Evolutionary conservation across 2,113 vertebrate genomes (phyloP), one percentile per base, ranked within the genome.

Genomic region (Dipodomys stephensi): DNA sequence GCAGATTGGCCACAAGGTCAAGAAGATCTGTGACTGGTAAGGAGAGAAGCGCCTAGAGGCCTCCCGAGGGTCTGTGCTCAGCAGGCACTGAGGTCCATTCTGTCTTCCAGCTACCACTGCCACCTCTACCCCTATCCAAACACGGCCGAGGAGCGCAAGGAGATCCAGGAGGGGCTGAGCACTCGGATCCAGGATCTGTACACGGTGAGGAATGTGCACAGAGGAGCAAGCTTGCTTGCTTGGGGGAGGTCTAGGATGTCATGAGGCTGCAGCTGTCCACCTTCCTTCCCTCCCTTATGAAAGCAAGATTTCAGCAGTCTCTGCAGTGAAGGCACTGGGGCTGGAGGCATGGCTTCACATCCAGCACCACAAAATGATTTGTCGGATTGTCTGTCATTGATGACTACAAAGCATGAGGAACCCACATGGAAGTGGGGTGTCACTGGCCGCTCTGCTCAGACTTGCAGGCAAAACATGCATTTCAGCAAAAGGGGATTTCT

Each of bases 11-110:
- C 99, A 99, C 96, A 99, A 99, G 97, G 99, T 99, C 27, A 99
- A 99, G 98, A 99, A 99, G 98, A 99, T 99, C 73, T 99, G 99
- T 95, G 99, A 99, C 73, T 99, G 99, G 99, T 99, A 98, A 99
- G 99, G 77, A 95, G 53, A 60, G 80, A 91, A 53, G 13, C 10
- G 0, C 30, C 53, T 57, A 13, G 53, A 13, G 53, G 15, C 53
- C 4, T 2, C 53, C 53, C 53, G 53, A 57, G 53, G 12, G 15
- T 57, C 4, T 74, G 3, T 1, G 19, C 44, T 8, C 35, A 28
- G 23, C 62, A 25, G 62, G 62, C 62, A 71, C 69, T 19, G 39
- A 27, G 60, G 16, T 4, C 12, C 4, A 32, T 89, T 88, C 83
- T 96, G 89, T 65, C 67, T 95, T 94, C 39, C 57, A 99, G 99